Evolutionary conservation across 2,888 invertebrate genomes (phyloP), one percentile per base, ranked within the genome.

Genomic region (Dryobotodes eremita): DNA sequence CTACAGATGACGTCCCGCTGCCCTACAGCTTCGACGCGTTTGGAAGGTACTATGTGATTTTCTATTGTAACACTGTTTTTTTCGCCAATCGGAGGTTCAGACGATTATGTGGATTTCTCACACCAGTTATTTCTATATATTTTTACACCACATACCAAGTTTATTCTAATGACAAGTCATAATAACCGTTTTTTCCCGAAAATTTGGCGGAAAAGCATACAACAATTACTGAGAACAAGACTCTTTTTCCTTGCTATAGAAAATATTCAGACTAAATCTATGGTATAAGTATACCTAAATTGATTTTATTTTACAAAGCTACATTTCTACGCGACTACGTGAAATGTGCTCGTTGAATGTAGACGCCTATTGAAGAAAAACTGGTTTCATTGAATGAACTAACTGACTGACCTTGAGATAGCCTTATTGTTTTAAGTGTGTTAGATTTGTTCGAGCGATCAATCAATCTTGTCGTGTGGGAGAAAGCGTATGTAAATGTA

Each of bases 1-100:
- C 87, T 3, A 87, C 90, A 46, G 93, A 93, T 77, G 96, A 95
- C 71, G 93, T 97, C 15, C 97, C 97, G 53, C 92, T 97, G 79
- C 94, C 96, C 23, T 97, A 97, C 90, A 97, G 94, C 88, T 98
- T 98, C 92, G 96, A 96, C 75, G 97, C 97, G 23, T 98, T 98
- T 91, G 97, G 97, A 93, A 95, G 97, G 97, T 98, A 94, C 20
- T 23, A 23, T 86, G 89, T 77, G 62, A 91, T 23, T n/a, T 23
- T 55, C 5, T 26, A 36, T 23, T 42, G 36, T n/a, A 48, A 15
- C 17, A 0, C 13, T 11, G 31, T 13, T 31, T 26, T 50, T 36
- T 36, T 23, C 23, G 7, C 17, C 1, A 65, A 66, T 36, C 48
- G 10, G 11, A 31, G n/a, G 20, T 17, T 46, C 15, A 48, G 48